Base-by-base conservation (phyloP, 2,888 invertebrate species). In the Drosophila cognata region DNA sequence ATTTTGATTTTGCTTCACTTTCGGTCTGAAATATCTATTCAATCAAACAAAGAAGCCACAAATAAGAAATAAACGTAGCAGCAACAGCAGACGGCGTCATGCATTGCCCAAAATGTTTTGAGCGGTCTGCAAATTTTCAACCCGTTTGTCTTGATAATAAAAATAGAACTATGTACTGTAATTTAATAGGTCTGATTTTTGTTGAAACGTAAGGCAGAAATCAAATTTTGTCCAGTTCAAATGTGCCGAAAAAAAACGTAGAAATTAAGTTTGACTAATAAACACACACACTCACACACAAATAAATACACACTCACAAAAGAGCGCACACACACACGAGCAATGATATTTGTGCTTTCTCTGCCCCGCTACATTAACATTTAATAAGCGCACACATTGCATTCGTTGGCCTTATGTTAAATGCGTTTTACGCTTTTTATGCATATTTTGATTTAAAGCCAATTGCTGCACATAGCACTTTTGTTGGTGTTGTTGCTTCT, bases 211-310 rank as follows among this genome's bases (percentile, higher is more conserved):
- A 28, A 36, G 21, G n/a, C 25, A 51, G 29, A 38, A 48, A 38
- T 52, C 31, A 21, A 78, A 65, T 43, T 71, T 62, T 10, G 16
- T 65, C 8, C 1, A 16, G 41, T 4, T 53, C 28, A 46, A 65
- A 65, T 51, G 48, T 71, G 74, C 79, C 79, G 70, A 77, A 73
- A 63, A 69, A 70, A 66, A 64, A 64, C 56, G 68, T 46, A 68
- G 46, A 73, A 71, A 74, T 61, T 57, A 72, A 78, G 67, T 76
- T 83, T 85, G 68, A 77, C 71, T 82, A 82, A 81, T 83, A 74
- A 41, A 64, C 73, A 79, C 85, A 82, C 70, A 71, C 78, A 72
- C 70, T 68, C 78, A 72, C 52, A 66, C 68, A 65, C 67, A 64
- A 67, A 81, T 59, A 48, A 38, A 69, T 51, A 57, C n/a, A 38